phyloP scores from a whole-genome alignment of 2,888 invertebrate genomes.

The Andrena trimmerana region DNA sequence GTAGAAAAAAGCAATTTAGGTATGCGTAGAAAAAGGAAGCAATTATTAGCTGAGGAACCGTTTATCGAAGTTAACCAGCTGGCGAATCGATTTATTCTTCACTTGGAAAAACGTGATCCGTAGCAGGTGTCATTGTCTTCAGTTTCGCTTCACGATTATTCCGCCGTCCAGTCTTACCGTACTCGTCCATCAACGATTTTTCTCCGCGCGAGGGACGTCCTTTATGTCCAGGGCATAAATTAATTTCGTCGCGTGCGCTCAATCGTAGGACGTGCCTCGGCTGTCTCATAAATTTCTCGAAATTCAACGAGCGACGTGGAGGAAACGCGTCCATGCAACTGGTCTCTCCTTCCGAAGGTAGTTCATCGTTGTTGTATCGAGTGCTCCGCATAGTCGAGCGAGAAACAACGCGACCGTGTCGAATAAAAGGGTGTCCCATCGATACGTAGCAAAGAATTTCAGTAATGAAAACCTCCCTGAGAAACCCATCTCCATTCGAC shows the following conservation, averaged over 20 bases:
- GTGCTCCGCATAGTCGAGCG: slow-evolving; percentile 46
- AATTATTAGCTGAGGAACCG: not conserved
- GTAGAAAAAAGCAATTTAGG: too few relatives aligned
- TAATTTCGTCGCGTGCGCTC: slow-evolving; percentile 59
- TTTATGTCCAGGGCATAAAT: slow-evolving; percentile 47
- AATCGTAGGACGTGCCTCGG: slow-evolving; percentile 43
- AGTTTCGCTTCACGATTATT: not conserved
- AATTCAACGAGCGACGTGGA: slow-evolving; percentile 43
- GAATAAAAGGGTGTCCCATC: not conserved
- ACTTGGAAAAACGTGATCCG: too few relatives aligned
- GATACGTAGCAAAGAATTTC: not conserved
- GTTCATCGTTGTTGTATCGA: slow-evolving; percentile 66
- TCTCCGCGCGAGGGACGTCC: not conserved
- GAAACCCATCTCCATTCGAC: not conserved
- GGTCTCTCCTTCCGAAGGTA: slow-evolving; percentile 51
- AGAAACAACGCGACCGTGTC: not conserved
- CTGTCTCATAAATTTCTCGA: slow-evolving; percentile 57
- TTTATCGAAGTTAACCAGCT: slow-evolving; percentile 1
- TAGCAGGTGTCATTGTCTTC: not conserved
- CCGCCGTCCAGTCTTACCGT: slow-evolving; percentile 5
- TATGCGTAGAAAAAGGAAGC: too few relatives aligned
- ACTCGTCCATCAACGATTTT: slow-evolving; percentile 41
- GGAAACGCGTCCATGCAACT: slow-evolving; percentile 48
- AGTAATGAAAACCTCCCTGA: not conserved
- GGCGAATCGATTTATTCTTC: not conserved